A percentile compares a stretch with the other conserved stretches of the same genome.
These are phyloP conservation scores for Tenthredo amoena DNA, from an alignment of 2,888 invertebrate genomes.

Conservation along the genomic window DNA sequence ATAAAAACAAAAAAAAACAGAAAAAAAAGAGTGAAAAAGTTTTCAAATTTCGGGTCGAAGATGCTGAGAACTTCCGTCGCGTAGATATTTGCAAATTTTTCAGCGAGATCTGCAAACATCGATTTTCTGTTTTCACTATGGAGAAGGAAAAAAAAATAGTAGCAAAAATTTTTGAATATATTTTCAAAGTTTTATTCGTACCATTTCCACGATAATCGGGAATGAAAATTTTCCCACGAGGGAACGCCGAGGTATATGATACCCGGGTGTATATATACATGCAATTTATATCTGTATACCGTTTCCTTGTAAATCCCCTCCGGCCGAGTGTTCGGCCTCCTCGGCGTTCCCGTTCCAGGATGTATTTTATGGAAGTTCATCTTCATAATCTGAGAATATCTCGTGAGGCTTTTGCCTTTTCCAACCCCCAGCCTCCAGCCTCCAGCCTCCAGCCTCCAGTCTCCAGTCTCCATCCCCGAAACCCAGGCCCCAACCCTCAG, in stretches of 20 bases:
- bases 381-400: constrained; percentile 68
- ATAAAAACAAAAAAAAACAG: no score
- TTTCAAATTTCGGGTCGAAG: no score
- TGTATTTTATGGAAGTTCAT: constrained; percentile 71
- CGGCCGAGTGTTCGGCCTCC: background rate
- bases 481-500: background rate
- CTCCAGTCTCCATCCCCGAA: no score
- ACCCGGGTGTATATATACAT: background rate
- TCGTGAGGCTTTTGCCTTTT: constrained; percentile 49
- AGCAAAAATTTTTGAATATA: no score
- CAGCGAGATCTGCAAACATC: no score
- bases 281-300: constrained; percentile 6
- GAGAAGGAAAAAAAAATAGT: no score
- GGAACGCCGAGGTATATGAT: background rate
- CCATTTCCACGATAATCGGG: background rate
- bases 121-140: no score
- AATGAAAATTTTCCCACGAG: background rate
- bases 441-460: background rate
- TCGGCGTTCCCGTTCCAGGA: constrained; percentile 43
- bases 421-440: background rate
- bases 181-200: background rate
- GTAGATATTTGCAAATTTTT: no score
- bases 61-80: no score
- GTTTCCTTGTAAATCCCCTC: constrained; percentile 18
- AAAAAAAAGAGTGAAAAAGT: no score